These are phyloP conservation scores for Gadus chalcogrammus DNA, from an alignment of 2,113 vertebrate genomes.

Conservation along the genomic window DNA sequence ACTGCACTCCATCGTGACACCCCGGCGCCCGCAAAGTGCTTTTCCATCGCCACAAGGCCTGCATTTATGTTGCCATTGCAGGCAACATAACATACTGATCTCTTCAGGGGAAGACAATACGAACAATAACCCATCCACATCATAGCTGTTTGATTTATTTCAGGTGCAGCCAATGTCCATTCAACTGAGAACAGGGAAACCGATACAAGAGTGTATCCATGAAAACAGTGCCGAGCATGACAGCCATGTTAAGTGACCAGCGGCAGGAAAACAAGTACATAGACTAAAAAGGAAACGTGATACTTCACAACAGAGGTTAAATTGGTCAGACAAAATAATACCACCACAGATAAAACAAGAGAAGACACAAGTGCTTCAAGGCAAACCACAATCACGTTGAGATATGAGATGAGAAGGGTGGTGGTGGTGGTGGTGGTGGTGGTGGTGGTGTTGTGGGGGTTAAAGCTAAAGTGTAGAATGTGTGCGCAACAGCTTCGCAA, in stretches of 20 bases:
- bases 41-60: constrained; percentile 20
- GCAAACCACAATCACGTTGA: constrained; percentile 35
- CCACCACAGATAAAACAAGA: constrained; percentile 15
- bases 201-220: constrained; percentile 21
- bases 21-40: constrained; percentile 26
- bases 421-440: no score
- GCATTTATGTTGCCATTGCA: constrained; percentile 24
- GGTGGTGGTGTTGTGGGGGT: constrained; percentile 28
- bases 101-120: constrained; percentile 29
- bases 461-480: constrained; percentile 55
- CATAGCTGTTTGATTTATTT: constrained; percentile 31
- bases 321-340: constrained; percentile 4
- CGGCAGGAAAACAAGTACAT: not conserved
- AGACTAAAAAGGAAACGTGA: not conserved
- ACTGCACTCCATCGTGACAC: constrained; percentile 12
- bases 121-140: constrained; percentile 28
- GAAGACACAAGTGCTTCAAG: constrained; percentile 35
- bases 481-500: constrained; percentile 58
- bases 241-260: constrained; percentile 2
- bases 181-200: not conserved
- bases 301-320: not conserved
- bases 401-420: constrained; percentile 31
- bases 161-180: constrained; percentile 30
- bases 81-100: constrained; percentile 19
- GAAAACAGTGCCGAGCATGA: constrained; percentile 4